Percentiles rank a stretch among this genome's conserved stretches.
Evolutionary conservation across 2,797 vertebrate species (phyloP).

Genomic region (Ambastaia sidthimunki): DNA sequence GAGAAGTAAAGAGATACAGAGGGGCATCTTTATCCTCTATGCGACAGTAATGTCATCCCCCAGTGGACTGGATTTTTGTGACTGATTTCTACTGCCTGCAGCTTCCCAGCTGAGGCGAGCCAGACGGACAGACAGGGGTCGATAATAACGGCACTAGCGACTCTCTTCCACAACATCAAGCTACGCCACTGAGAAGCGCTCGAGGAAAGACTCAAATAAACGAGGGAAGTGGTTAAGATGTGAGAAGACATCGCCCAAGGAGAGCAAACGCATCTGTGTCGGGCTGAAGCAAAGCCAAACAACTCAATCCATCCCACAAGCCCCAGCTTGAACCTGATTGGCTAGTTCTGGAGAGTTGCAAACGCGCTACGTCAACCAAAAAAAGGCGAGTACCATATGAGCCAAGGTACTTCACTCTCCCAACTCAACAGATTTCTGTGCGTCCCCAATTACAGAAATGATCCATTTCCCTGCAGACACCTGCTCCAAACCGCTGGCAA

Average conservation of each 20-base stretch:
- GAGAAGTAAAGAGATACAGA: constrained; percentile 44
- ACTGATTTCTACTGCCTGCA: constrained; percentile 26
- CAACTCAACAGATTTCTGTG: constrained; percentile 32
- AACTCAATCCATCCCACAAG: constrained; percentile 35
- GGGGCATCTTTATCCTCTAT: constrained; percentile 43
- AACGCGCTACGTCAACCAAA: background rate
- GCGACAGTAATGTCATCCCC: constrained; percentile 54
- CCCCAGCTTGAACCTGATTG: constrained; percentile 24
- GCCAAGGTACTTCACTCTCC: constrained; percentile 36
- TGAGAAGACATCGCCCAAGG: constrained; percentile 44
- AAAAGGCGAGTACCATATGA: constrained; percentile 22
- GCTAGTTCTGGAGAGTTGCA: constrained; percentile 13
- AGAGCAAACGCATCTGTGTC: constrained; percentile 18
- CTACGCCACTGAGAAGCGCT: constrained; percentile 21
- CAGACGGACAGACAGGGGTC: constrained; percentile 45
- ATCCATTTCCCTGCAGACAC: constrained; percentile 45
- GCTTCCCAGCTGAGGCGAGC: constrained; percentile 29
- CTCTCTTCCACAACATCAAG: constrained; percentile 19
- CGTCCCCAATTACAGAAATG: constrained; percentile 40
- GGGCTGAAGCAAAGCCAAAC: constrained; percentile 17
- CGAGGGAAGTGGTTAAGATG: constrained; percentile 26
- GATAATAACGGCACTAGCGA: constrained; percentile 50
- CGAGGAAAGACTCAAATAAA: constrained; percentile 11
- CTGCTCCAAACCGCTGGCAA: constrained; percentile 43
- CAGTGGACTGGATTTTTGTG: constrained; percentile 24